These are phyloP conservation scores for Yponomeuta evonymella DNA, from an alignment of 2,888 invertebrate species.

Conservation along the genomic window DNA sequence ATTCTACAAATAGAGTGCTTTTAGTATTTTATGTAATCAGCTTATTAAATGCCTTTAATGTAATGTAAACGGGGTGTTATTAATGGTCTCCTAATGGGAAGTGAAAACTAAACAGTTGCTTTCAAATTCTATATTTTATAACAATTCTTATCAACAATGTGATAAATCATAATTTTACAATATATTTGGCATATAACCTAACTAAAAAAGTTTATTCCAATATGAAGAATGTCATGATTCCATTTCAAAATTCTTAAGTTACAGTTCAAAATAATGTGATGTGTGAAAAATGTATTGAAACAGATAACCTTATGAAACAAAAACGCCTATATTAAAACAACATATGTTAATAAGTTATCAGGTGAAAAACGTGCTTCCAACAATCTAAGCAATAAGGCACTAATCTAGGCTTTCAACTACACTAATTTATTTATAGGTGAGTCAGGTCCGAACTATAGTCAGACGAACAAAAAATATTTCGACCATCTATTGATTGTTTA, in stretches of 20 bases:
- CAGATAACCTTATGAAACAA: conserved; percentile 18
- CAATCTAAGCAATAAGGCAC: conserved; percentile 47
- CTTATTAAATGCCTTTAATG: neutral
- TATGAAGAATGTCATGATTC: conserved; percentile 5
- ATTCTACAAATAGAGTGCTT: conserved; percentile 91
- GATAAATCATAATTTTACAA: conserved; percentile 64
- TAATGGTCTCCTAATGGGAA: neutral
- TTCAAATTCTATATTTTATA: conserved; percentile 71
- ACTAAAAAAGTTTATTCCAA: conserved; percentile 23
- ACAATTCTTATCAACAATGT: conserved; percentile 72
- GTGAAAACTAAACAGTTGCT: conserved; percentile 24
- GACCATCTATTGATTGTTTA: too few species aligned
- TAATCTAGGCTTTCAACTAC: conserved; percentile 48
- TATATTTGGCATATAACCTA: conserved; percentile 74
- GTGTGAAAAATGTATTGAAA: conserved; percentile 27
- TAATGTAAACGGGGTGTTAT: conserved; percentile 5
- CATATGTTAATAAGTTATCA: conserved; percentile 25
- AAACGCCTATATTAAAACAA: conserved; percentile 10
- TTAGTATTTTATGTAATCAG: neutral
- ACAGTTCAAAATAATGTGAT: conserved; percentile 37
- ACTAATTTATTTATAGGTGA: conserved; percentile 20
- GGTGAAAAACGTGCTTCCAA: conserved; percentile 32
- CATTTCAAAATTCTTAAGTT: neutral
- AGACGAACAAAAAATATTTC: neutral
- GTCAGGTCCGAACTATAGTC: neutral